A percentile compares a stretch with the other conserved stretches of the same genome.
phyloP scores from a whole-genome alignment of 2,797 vertebrate genomes.

The Nannoperca australis region DNA sequence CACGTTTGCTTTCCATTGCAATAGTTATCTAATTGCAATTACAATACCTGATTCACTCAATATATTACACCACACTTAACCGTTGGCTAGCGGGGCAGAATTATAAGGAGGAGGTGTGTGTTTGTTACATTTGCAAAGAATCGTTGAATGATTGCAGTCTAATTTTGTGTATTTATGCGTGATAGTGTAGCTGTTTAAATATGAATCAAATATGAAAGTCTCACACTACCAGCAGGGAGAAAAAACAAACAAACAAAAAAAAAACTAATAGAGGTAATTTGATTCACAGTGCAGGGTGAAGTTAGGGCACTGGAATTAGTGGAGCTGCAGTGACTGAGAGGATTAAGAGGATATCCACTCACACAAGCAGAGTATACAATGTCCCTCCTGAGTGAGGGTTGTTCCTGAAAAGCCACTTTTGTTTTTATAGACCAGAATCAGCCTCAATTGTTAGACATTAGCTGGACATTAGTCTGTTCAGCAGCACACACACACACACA shows the following conservation, averaged over 20 bases:
- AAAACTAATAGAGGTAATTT: slow-evolving; percentile 47
- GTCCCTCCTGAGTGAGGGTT: background rate
- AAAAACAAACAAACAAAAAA: background rate
- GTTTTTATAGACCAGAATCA: background rate
- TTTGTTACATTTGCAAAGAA: background rate
- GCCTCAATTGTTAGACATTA: background rate
- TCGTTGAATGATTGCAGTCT: background rate
- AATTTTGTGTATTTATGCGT: slow-evolving; percentile 43
- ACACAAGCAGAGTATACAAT: background rate
- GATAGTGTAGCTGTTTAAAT: slow-evolving; percentile 52
- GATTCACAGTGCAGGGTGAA: slow-evolving; percentile 58
- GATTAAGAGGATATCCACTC: slow-evolving; percentile 48
- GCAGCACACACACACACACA: background rate
- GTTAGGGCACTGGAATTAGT: slow-evolving; percentile 53
- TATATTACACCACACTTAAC: no score
- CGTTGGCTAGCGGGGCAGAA: no score
- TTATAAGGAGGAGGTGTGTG: background rate
- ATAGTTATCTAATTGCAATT: background rate
- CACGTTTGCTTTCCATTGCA: background rate
- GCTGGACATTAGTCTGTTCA: background rate
- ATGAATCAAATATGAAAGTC: slow-evolving; percentile 27
- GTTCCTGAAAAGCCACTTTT: slow-evolving; percentile 12
- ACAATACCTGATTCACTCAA: no score
- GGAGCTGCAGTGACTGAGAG: slow-evolving; percentile 26
- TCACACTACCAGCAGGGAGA: slow-evolving; percentile 36